These are phyloP conservation scores for Drosophila eohydei DNA, from an alignment of 2,888 invertebrate genomes.

Conservation along the genomic window DNA sequence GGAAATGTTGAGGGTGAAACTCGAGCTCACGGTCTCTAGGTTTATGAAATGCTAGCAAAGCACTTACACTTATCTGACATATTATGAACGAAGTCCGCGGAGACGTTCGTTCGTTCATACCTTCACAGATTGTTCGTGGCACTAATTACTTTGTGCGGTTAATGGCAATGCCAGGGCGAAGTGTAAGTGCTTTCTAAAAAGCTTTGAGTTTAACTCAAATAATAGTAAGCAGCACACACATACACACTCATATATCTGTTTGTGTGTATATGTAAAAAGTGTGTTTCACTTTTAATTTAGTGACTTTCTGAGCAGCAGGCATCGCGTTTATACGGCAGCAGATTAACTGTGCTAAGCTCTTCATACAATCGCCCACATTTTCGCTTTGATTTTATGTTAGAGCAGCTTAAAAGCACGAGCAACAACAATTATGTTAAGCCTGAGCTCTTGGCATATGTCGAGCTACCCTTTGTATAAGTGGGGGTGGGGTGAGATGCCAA, in stretches of 20 bases:
- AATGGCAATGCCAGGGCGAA: constrained; percentile 25
- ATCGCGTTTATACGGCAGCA: background rate
- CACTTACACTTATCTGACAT: constrained; percentile 45
- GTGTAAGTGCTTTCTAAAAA: constrained; percentile 66
- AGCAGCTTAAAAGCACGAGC: constrained; percentile 16
- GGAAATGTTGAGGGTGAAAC: background rate
- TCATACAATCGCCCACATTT: background rate
- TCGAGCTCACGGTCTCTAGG: background rate
- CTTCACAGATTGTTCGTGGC: constrained; percentile 42
- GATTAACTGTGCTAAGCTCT: constrained; percentile 11
- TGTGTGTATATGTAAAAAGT: constrained; percentile 20
- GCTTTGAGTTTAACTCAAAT: constrained; percentile 30
- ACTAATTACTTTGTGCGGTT: constrained; percentile 73
- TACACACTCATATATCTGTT: background rate
- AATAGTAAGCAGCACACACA: constrained; percentile 14
- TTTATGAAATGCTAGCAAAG: constrained; percentile 28
- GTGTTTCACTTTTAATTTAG: constrained; percentile 53
- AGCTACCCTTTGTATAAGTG: background rate
- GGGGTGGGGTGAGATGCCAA: too few relatives aligned
- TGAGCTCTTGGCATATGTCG: constrained; percentile 21
- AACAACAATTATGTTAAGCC: constrained; percentile 47
- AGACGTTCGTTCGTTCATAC: constrained; percentile 18
- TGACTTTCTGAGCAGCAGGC: constrained; percentile 15
- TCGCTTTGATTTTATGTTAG: background rate
- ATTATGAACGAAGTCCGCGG: constrained; percentile 1